Base-by-base conservation (phyloP, 2,888 invertebrate genomes). In the Athrips mouffetella region DNA sequence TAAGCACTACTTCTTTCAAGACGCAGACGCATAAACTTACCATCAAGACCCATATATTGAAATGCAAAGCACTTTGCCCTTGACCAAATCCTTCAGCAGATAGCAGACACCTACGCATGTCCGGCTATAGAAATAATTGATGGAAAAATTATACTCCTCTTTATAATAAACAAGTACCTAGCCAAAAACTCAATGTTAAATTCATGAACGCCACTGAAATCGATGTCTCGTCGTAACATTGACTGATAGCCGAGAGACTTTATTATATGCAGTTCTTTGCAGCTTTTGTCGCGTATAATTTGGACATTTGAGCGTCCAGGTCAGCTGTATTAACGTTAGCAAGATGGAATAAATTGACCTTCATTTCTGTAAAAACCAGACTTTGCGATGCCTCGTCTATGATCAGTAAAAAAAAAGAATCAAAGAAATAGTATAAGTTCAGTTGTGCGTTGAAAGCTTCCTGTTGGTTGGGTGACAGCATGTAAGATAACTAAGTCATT, bases 251-350 rank as follows among this genome's bases (percentile, higher is more conserved):
- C 40, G 11, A 46, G 37, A 41, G 50, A 50, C 49, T 54, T 59
- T 60, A 70, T 72, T 67, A 73, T 68, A 76, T 84, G 83, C 84
- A 85, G 74, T 76, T 73, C 71, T 78, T 73, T 82, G 81, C 82
- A 82, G 65, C 67, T 65, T 60, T 48, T 54, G 57, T 68, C 54
- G 49, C 59, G 76, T 73, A 81, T 82, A 85, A 83, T 84, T 78
- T 62, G 55, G 57, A 64, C 73, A 79, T 85, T 81, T 77, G 54
- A 57, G 45, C 62, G 80, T 75, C 77, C 72, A 63, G 78, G 77
- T 79, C 74, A 67, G 56, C 60, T 70, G 73, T 65, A 74, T 77
- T 67, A 62, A 61, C 62, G 67, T 50, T 52, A 25, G 40, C 15
- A 15, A 59, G 58, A 59, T 59, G 59, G 59, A 62, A 62, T 64